These are phyloP conservation scores for Dryococelus australis DNA, from an alignment of 2,888 invertebrate species.

Conservation along the genomic window DNA sequence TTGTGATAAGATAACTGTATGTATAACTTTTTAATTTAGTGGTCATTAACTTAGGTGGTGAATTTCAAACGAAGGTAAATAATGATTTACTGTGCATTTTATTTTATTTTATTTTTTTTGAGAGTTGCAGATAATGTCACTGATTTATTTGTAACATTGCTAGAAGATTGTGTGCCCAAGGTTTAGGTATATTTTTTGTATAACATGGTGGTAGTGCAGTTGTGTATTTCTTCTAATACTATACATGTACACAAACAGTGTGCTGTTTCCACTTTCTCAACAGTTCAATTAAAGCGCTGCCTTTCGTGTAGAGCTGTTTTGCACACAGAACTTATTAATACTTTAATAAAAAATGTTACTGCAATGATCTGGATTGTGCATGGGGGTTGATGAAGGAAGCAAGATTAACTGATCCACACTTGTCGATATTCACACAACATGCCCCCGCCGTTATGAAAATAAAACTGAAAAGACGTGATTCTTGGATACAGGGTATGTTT, in stretches of 20 bases:
- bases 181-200: neutral
- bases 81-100: neutral
- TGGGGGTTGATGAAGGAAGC: slow-evolving; percentile 34
- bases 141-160: neutral
- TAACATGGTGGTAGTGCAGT: neutral
- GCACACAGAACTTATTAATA: slow-evolving; percentile 40
- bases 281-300: slow-evolving; percentile 46
- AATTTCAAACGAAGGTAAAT: neutral
- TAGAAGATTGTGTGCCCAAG: neutral
- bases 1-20: slow-evolving; percentile 8
- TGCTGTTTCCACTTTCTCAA: slow-evolving; percentile 41
- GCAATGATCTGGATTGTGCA: slow-evolving; percentile 42
- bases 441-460: slow-evolving; percentile 42
- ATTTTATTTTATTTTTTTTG: neutral
- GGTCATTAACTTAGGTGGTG: neutral
- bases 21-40: neutral
- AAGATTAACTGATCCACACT: neutral
- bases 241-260: slow-evolving; percentile 31
- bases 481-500: slow-evolving; percentile 94
- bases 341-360: slow-evolving; percentile 41
- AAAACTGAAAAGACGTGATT: slow-evolving; percentile 64
- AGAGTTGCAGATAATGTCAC: neutral
- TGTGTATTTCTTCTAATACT: neutral
- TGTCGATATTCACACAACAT: neutral
- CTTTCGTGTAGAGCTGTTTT: slow-evolving; percentile 44